Percentiles rank a stretch among this genome's conserved stretches.
Evolutionary conservation across 2,888 invertebrate species (phyloP).

Genomic region (Dynastes hyllus): DNA sequence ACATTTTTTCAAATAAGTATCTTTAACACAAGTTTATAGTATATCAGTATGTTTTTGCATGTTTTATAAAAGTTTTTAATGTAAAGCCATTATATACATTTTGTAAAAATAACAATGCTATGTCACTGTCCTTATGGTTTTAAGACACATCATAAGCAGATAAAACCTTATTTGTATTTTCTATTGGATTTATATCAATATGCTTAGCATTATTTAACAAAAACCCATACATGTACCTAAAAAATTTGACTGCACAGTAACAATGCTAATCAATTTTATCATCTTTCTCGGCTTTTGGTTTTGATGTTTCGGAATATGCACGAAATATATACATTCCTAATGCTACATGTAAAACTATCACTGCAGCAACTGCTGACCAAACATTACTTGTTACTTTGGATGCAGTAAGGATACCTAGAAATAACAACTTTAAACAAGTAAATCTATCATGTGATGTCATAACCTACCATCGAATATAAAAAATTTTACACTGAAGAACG

Average conservation of each 20-base stretch:
- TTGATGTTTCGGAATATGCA: conserved; percentile 79
- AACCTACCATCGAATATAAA: conserved; percentile 80
- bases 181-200: no score
- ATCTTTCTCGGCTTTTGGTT: conserved; percentile 63
- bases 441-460: conserved; percentile 27
- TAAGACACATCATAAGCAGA: no score
- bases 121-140: no score
- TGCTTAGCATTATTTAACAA: no score
- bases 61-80: no score
- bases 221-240: no score
- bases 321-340: conserved; percentile 85
- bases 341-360: conserved; percentile 83
- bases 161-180: no score
- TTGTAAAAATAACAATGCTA: no score
- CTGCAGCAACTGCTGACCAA: conserved; percentile 84
- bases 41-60: no score
- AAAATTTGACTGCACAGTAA: not conserved
- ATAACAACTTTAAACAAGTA: conserved; percentile 48
- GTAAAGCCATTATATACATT: no score
- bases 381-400: conserved; percentile 80
- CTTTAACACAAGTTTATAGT: no score
- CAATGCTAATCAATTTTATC: conserved; percentile 63
- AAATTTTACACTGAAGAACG: conserved; percentile 82
- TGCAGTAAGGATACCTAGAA: conserved; percentile 73
- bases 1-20: no score